phyloP scores from a whole-genome alignment of 1,140 invertebrate genomes.

The Drosophila subobscura region DNA sequence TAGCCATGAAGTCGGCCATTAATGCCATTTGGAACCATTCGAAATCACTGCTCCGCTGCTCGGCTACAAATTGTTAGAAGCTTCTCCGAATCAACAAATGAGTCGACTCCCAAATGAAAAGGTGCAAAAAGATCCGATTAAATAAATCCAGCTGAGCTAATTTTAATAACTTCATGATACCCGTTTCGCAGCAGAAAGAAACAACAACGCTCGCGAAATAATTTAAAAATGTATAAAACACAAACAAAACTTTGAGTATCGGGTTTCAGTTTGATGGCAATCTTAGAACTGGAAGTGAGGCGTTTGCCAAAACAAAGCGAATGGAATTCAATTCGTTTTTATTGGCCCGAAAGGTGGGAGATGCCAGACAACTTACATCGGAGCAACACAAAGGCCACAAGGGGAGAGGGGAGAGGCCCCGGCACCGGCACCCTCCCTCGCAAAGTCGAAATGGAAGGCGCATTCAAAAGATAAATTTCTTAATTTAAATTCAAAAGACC shows the following conservation, averaged over 20 bases:
- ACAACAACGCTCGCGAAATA: constrained; percentile 14
- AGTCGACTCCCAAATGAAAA: constrained; percentile 14
- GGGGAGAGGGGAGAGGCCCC: no score
- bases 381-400: constrained; percentile 51
- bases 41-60: constrained; percentile 17
- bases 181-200: constrained; percentile 42
- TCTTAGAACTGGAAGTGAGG: constrained; percentile 27
- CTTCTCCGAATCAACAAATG: not conserved
- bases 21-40: constrained; percentile 49
- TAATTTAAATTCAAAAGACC: constrained; percentile 77
- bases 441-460: constrained; percentile 38
- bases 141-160: constrained; percentile 55
- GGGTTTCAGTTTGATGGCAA: constrained; percentile 24
- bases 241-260: constrained; percentile 39
- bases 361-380: constrained; percentile 48
- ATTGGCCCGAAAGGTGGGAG: constrained; percentile 67
- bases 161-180: constrained; percentile 50
- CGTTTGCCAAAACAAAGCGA: constrained; percentile 32
- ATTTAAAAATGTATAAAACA: constrained; percentile 38
- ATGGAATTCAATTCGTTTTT: constrained; percentile 64
- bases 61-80: constrained; percentile 40
- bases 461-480: constrained; percentile 80
- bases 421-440: constrained; percentile 34
- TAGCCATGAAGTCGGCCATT: constrained; percentile 52
- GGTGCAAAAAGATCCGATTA: constrained; percentile 59